These are phyloP conservation scores for Eretmocerus hayati DNA, from an alignment of 2,888 invertebrate species.

Conservation along the genomic window DNA sequence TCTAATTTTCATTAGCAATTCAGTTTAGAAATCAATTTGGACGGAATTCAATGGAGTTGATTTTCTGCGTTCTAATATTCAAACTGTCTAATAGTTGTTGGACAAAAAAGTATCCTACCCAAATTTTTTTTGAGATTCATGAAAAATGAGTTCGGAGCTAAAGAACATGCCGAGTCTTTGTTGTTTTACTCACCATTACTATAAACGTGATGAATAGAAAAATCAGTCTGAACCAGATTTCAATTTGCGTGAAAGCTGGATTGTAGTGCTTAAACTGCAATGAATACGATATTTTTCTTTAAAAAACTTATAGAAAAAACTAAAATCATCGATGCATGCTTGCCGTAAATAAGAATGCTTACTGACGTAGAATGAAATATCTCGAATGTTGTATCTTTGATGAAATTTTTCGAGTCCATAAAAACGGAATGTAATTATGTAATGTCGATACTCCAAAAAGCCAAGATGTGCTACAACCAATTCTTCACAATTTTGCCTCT, in stretches of 20 bases:
- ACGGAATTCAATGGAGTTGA: no score
- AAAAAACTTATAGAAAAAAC: conserved; percentile 11
- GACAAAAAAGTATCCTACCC: no score
- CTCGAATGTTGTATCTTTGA: conserved; percentile 74
- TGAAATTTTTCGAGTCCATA: conserved; percentile 79
- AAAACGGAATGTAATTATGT: conserved; percentile 77
- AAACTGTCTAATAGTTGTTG: no score
- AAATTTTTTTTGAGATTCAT: no score
- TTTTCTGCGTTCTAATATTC: no score
- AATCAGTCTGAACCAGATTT: conserved; percentile 94
- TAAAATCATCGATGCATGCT: conserved; percentile 2
- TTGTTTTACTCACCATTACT: conserved; percentile 79
- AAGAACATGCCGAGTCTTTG: no score
- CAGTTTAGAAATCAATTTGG: no score
- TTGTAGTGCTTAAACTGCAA: conserved; percentile 93
- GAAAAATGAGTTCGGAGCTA: no score
- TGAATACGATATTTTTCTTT: conserved; percentile 12
- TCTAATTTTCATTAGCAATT: no score
- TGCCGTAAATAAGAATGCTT: conserved; percentile 26
- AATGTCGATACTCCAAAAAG: conserved; percentile 80
- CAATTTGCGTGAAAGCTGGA: conserved; percentile 91
- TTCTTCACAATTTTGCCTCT: conserved; percentile 75
- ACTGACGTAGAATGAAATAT: conserved; percentile 81
- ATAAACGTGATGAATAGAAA: conserved; percentile 82
- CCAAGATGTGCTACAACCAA: conserved; percentile 85